Percentiles rank a stretch among this genome's conserved stretches.
Conservation (phyloP, 2,113 vertebrate genomes). For the Phycodurus eques region DNA sequence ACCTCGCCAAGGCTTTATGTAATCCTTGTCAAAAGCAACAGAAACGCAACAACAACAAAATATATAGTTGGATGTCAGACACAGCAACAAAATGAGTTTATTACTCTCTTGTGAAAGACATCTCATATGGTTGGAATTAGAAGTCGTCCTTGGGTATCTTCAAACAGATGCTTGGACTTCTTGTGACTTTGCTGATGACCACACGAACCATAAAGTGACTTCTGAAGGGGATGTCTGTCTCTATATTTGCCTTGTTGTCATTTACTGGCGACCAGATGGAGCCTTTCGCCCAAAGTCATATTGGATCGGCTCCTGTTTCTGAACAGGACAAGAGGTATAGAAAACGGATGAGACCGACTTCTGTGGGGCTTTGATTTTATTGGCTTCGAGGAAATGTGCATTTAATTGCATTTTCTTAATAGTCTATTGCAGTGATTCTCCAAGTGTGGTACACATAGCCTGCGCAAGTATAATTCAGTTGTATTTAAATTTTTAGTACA, state of each 20-base stretch:
- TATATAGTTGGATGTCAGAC: not conserved
- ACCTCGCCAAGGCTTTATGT: conserved; percentile 17
- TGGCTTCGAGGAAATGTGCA: no score
- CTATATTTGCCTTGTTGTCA: no score
- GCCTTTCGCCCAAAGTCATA: not conserved
- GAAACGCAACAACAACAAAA: conserved; percentile 9
- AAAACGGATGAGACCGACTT: no score
- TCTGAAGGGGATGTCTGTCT: not conserved
- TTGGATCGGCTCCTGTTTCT: not conserved
- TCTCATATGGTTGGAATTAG: conserved; percentile 16
- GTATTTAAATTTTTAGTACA: no score
- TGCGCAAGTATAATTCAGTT: no score
- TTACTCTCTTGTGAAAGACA: conserved; percentile 2
- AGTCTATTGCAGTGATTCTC: no score
- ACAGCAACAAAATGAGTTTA: not conserved
- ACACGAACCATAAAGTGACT: not conserved
- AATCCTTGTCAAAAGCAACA: conserved; percentile 31
- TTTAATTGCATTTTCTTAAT: no score
- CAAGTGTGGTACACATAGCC: no score
- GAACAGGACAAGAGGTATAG: no score
- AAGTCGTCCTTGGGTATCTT: not conserved
- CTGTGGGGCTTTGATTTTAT: no score
- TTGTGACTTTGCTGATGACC: conserved; percentile 2
- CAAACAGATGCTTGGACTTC: conserved; percentile 5
- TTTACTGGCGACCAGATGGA: no score